Conservation (phyloP, 2,113 vertebrate genomes). For the Thermophis baileyi region DNA sequence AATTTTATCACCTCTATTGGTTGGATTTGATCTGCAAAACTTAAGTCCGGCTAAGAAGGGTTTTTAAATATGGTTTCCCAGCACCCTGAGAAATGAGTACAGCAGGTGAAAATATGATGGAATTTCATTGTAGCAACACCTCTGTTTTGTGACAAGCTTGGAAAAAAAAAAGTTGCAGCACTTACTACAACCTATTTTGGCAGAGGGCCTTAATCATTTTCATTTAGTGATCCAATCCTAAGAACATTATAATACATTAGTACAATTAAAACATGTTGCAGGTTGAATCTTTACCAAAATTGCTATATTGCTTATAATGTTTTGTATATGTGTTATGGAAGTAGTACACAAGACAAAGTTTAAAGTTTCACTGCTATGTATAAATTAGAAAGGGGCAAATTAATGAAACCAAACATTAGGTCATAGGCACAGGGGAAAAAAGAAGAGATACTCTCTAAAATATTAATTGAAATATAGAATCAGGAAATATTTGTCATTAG, state of each 20-base stretch:
- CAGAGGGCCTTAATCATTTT: neutral
- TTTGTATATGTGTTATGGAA: neutral
- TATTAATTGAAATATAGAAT: neutral
- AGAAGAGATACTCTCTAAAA: neutral
- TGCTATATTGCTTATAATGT: neutral
- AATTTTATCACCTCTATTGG: neutral
- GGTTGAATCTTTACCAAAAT: neutral
- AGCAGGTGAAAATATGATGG: neutral
- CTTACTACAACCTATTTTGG: neutral
- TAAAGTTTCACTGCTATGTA: neutral
- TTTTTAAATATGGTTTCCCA: neutral
- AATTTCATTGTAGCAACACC: neutral
- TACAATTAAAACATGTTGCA: neutral
- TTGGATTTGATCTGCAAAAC: neutral
- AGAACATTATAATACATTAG: neutral
- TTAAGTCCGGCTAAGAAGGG: no score
- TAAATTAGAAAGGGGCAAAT: neutral
- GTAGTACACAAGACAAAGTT: neutral
- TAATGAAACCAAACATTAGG: neutral
- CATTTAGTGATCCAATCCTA: neutral
- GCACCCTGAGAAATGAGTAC: no score
- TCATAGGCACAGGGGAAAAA: neutral
- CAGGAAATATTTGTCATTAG: neutral
- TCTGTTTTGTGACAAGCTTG: neutral
- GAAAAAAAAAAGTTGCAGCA: neutral